phyloP scores from a whole-genome alignment of 1,140 invertebrate species.

The Heliconius eleuchia region DNA sequence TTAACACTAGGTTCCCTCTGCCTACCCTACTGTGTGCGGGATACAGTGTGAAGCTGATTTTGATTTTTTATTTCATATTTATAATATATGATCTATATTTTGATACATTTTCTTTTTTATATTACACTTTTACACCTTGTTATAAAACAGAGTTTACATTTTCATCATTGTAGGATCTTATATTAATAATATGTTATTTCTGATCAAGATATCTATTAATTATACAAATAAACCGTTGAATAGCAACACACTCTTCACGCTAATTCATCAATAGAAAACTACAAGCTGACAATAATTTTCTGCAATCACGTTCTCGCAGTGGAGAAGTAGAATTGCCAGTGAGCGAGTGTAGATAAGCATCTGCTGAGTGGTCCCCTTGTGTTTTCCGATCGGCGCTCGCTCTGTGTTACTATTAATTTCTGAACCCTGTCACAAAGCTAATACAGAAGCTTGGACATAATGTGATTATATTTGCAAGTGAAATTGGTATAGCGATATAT shows the following conservation, averaged over 20 bases:
- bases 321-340: slow-evolving; percentile 41
- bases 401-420: slow-evolving; percentile 77
- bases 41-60: too few species aligned
- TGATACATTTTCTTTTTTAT: too few species aligned
- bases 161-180: too few species aligned
- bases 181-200: too few species aligned
- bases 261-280: slow-evolving; percentile 33
- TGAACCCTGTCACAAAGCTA: slow-evolving; percentile 69
- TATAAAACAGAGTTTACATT: too few species aligned
- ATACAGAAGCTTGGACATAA: slow-evolving; percentile 70
- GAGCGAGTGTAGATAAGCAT: slow-evolving; percentile 75
- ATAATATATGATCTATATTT: too few species aligned
- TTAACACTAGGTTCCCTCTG: too few species aligned
- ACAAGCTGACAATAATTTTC: slow-evolving; percentile 48
- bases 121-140: too few species aligned
- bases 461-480: slow-evolving; percentile 78
- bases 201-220: neutral
- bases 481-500: slow-evolving; percentile 48
- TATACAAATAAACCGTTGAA: neutral
- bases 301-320: slow-evolving; percentile 45
- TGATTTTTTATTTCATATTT: too few species aligned
- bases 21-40: too few species aligned
- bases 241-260: neutral
- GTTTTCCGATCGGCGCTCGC: slow-evolving; percentile 68
- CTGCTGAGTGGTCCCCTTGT: slow-evolving; percentile 78